These are phyloP conservation scores for Oryzias dopingdopingensis DNA, from an alignment of 2,797 vertebrate genomes.

Conservation along the genomic window DNA sequence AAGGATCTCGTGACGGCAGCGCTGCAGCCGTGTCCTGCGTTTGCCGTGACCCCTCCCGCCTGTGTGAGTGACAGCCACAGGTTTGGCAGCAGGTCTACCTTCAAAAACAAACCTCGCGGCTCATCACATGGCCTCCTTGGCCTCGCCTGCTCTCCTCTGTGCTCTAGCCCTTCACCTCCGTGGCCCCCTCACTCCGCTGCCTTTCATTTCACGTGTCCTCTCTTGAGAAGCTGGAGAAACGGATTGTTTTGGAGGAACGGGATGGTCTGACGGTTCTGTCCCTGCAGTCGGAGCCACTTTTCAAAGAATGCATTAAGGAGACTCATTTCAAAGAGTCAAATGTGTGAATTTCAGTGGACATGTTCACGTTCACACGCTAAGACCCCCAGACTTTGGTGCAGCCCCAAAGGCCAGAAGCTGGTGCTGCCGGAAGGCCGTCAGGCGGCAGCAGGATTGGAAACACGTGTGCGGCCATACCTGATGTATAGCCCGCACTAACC, in stretches of 20 bases:
- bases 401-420: too few relatives aligned
- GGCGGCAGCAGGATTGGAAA: constrained; percentile 48
- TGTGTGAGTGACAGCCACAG: constrained; percentile 64
- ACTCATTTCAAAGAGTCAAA: too few relatives aligned
- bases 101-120: constrained; percentile 7
- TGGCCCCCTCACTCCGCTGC: not conserved
- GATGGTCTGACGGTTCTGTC: constrained; percentile 4
- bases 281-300: too few relatives aligned
- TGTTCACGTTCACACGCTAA: too few relatives aligned
- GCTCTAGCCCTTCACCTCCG: not conserved
- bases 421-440: too few relatives aligned
- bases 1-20: too few relatives aligned
- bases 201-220: constrained; percentile 5
- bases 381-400: too few relatives aligned
- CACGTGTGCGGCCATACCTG: constrained; percentile 68
- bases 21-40: constrained; percentile 18
- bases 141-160: not conserved
- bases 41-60: constrained; percentile 39
- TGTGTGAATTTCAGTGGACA: too few relatives aligned
- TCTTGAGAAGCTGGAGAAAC: not conserved
- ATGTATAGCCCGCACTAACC: constrained; percentile 53
- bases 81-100: constrained; percentile 54
- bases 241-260: not conserved
- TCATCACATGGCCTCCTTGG: constrained; percentile 17
- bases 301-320: too few relatives aligned